phyloP scores from a whole-genome alignment of 1,140 invertebrate species.

The Aethina tumida region DNA sequence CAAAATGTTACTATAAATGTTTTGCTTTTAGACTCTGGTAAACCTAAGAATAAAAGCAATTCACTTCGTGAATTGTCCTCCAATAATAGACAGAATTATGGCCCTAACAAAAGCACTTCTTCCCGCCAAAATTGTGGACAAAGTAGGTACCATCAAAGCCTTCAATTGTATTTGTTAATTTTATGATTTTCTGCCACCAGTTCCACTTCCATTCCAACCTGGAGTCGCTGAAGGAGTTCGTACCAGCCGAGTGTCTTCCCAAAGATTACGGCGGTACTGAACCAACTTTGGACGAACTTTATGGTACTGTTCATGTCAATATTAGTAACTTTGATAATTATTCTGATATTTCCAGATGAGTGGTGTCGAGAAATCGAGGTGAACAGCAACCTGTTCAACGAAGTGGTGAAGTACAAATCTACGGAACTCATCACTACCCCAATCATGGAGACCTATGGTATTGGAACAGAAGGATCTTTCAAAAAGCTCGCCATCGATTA shows the following conservation, averaged over 20 bases:
- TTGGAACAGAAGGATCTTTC: conserved; percentile 18
- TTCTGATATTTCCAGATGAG: conserved; percentile 8
- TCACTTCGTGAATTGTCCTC: conserved; percentile 13
- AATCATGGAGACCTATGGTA: conserved; percentile 7
- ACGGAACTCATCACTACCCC: conserved; percentile 7
- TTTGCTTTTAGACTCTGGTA: conserved; percentile 12
- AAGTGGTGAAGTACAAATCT: conserved; percentile 9
- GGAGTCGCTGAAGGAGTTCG: conserved; percentile 22
- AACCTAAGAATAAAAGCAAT: conserved; percentile 14
- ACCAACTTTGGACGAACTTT: conserved; percentile 22
- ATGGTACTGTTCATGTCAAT: conserved; percentile 21
- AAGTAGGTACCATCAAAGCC: conserved; percentile 8
- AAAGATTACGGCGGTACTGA: conserved; percentile 30
- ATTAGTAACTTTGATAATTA: background rate
- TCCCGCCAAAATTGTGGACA: conserved; percentile 12
- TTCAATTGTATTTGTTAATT: background rate
- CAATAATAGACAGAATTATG: conserved; percentile 13
- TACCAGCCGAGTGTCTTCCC: conserved; percentile 29
- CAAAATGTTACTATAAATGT: conserved; percentile 2
- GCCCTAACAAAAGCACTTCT: conserved; percentile 12
- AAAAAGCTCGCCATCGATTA: conserved; percentile 19
- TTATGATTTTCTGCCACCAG: conserved; percentile 11
- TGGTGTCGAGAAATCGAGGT: conserved; percentile 17
- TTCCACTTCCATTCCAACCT: conserved; percentile 23
- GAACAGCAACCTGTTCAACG: conserved; percentile 10